phyloP scores from a whole-genome alignment of 1,140 invertebrate genomes.

The Trissolcus basalis region DNA sequence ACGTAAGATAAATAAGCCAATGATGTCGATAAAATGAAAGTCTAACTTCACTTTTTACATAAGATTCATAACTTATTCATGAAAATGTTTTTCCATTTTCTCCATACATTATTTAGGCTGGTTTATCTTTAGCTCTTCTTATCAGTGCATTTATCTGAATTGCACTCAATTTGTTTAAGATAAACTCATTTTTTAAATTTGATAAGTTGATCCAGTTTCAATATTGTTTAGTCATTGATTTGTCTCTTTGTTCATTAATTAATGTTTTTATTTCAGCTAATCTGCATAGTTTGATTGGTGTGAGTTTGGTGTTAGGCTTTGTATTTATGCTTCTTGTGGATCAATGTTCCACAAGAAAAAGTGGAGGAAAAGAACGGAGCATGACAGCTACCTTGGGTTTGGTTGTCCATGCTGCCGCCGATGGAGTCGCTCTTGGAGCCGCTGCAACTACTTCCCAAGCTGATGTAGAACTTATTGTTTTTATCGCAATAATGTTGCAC shows the following conservation, averaged over 20 bases:
- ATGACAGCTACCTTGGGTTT: conserved; percentile 96
- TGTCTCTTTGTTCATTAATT: not conserved
- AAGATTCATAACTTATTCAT: too few relatives aligned
- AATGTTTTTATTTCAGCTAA: conserved; percentile 69
- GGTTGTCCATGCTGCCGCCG: conserved; percentile 98
- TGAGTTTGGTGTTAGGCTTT: conserved; percentile 90
- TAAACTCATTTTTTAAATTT: too few relatives aligned
- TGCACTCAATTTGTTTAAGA: too few relatives aligned
- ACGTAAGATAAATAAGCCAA: too few relatives aligned
- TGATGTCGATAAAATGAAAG: too few relatives aligned
- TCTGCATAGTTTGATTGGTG: conserved; percentile 82
- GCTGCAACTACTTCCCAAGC: conserved; percentile 95
- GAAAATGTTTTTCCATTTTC: too few relatives aligned
- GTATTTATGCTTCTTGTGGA: conserved; percentile 98
- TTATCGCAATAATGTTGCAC: conserved; percentile 98
- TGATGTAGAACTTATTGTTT: conserved; percentile 98
- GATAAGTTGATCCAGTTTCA: too few relatives aligned
- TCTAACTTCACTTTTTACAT: too few relatives aligned
- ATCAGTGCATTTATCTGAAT: too few relatives aligned
- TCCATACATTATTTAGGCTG: too few relatives aligned
- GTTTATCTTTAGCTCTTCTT: too few relatives aligned
- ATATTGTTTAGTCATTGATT: too few relatives aligned
- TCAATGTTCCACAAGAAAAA: conserved; percentile 84
- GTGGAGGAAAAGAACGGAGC: conserved; percentile 83
- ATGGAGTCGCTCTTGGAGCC: conserved; percentile 97